Evolutionary conservation across 2,888 invertebrate species (phyloP).

Genomic region (Ligdia adustata): DNA sequence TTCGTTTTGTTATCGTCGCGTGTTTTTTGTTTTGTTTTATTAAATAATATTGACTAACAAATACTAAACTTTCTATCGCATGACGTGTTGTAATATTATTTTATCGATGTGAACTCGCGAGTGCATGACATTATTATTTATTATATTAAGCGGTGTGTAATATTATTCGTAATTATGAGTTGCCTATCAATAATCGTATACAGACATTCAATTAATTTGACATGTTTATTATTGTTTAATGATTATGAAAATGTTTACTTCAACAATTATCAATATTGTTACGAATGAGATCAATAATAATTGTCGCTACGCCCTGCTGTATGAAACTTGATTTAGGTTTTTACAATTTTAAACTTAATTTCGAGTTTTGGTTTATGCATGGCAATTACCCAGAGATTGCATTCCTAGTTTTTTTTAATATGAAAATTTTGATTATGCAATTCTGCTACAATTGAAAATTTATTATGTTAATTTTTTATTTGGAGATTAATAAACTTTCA

Average conservation of each 20-base stretch:
- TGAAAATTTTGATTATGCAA: constrained; percentile 82
- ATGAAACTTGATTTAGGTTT: constrained; percentile 77
- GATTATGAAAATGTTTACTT: constrained; percentile 63
- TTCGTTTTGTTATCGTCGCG: constrained; percentile 45
- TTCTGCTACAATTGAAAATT: constrained; percentile 57
- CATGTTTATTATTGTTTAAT: constrained; percentile 53
- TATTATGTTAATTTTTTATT: constrained; percentile 56
- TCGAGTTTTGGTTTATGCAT: constrained; percentile 79
- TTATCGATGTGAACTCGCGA: constrained; percentile 75
- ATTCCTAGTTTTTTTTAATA: constrained; percentile 73
- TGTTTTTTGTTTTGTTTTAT: constrained; percentile 47
- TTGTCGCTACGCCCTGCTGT: constrained; percentile 68
- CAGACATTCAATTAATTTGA: constrained; percentile 64
- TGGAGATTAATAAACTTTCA: constrained; percentile 69
- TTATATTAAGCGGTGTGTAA: constrained; percentile 42
- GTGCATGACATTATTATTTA: constrained; percentile 70
- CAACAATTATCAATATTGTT: constrained; percentile 64
- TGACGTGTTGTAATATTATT: constrained; percentile 58
- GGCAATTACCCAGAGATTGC: constrained; percentile 78
- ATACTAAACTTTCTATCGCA: constrained; percentile 79
- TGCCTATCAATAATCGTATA: constrained; percentile 45
- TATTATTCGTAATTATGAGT: constrained; percentile 43
- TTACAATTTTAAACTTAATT: constrained; percentile 58
- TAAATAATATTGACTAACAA: constrained; percentile 80
- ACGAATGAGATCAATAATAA: constrained; percentile 53